Conservation (phyloP, 2,888 invertebrate genomes). For the Metellina segmentata region DNA sequence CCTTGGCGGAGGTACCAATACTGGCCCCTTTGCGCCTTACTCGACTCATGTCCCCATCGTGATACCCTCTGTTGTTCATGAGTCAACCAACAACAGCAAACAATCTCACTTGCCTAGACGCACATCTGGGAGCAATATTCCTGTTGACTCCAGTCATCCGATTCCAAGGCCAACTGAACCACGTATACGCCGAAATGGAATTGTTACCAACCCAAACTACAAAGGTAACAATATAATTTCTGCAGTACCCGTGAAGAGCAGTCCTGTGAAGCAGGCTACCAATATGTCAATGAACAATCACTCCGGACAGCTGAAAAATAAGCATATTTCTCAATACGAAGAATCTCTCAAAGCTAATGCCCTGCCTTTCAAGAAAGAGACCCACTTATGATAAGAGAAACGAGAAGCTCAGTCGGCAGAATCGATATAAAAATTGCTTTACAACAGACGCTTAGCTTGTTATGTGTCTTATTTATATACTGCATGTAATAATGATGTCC, state of each 20-base stretch:
- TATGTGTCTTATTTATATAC: conserved; percentile 50
- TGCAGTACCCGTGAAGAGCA: conserved; percentile 83
- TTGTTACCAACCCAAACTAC: conserved; percentile 81
- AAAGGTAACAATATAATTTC: conserved; percentile 76
- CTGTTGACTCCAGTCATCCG: conserved; percentile 64
- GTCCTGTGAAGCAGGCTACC: conserved; percentile 56
- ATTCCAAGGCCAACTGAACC: conserved; percentile 80
- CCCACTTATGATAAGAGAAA: conserved; percentile 83
- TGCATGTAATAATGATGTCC: conserved; percentile 21
- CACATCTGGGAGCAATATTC: conserved; percentile 42
- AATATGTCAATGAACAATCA: conserved; percentile 51
- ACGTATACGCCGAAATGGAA: conserved; percentile 81
- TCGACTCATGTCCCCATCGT: conserved; percentile 70
- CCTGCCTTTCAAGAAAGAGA: conserved; percentile 91
- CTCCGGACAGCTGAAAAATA: conserved; percentile 54
- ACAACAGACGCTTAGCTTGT: conserved; percentile 51
- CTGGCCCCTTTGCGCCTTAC: conserved; percentile 42
- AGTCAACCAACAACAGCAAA: conserved; percentile 45
- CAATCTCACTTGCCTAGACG: conserved; percentile 68
- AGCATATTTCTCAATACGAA: conserved; percentile 73
- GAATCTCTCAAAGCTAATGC: conserved; percentile 72
- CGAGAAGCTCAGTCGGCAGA: background rate
- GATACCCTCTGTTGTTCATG: conserved; percentile 58
- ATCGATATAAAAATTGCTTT: conserved; percentile 30
- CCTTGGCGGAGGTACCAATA: conserved; percentile 26